A percentile compares a stretch with the other conserved stretches of the same genome.
Evolutionary conservation across 2,797 vertebrate genomes (phyloP).

Genomic region (Falco columbarius): DNA sequence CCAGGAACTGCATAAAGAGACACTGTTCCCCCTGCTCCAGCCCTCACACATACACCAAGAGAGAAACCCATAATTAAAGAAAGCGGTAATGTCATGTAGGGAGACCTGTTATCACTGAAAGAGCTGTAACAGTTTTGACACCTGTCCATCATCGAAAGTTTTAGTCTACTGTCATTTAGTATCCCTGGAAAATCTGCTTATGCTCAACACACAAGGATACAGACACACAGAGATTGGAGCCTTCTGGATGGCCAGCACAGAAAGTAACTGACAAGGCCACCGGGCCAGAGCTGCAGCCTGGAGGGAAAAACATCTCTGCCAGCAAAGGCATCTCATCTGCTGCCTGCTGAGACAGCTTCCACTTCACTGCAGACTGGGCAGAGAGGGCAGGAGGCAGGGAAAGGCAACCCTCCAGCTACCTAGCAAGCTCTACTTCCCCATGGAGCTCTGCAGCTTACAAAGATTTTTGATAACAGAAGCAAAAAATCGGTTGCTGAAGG

Average conservation of each 20-base stretch:
- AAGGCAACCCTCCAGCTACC: conserved; percentile 25
- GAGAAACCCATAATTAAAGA: not conserved
- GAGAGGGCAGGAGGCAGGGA: not conserved
- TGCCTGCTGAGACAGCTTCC: conserved; percentile 35
- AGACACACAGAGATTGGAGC: not conserved
- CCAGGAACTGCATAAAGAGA: not conserved
- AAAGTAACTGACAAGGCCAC: conserved; percentile 12
- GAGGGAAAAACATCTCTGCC: conserved; percentile 2
- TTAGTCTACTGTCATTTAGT: not conserved
- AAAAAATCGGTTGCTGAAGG: not conserved
- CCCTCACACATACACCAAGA: not conserved
- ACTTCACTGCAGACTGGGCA: not conserved
- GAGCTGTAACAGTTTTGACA: conserved; percentile 18
- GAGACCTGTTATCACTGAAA: not conserved
- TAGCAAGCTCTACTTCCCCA: not conserved
- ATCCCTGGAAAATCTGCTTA: not conserved
- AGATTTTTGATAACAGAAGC: not conserved
- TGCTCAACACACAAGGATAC: not conserved
- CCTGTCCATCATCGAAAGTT: not conserved
- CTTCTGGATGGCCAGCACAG: conserved; percentile 12
- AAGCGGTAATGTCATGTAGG: not conserved
- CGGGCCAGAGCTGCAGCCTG: not conserved
- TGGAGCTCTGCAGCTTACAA: not conserved
- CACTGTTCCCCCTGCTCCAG: not conserved
- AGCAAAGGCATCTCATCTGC: not conserved